Conservation (phyloP, 2,113 vertebrate genomes). For the Hyperoodon ampullatus region DNA sequence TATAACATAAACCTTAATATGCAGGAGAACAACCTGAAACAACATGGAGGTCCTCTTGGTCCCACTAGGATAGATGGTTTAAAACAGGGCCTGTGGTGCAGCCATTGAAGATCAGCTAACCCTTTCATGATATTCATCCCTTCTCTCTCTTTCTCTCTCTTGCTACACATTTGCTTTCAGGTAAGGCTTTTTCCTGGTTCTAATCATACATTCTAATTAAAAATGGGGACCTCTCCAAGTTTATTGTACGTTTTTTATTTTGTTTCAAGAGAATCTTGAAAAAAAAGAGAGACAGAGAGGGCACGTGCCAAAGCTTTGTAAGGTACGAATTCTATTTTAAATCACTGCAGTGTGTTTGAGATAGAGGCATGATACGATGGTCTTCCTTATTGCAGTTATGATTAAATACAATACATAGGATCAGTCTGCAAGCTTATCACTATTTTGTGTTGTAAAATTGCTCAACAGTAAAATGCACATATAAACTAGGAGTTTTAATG, state of each 20-base stretch:
- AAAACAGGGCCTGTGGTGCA: background rate
- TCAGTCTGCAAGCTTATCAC: constrained; percentile 81
- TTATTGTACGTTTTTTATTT: constrained; percentile 69
- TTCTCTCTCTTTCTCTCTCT: background rate
- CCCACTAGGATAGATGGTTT: background rate
- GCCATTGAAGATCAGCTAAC: background rate
- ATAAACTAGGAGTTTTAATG: constrained; percentile 82
- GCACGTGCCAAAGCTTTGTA: constrained; percentile 38
- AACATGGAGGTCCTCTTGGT: constrained; percentile 23
- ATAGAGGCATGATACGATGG: constrained; percentile 77
- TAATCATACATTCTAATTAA: constrained; percentile 72
- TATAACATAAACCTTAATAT: constrained; percentile 50
- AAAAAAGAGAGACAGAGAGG: constrained; percentile 20
- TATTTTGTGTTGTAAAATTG: constrained; percentile 81
- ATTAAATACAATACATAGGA: constrained; percentile 82
- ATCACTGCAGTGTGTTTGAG: constrained; percentile 68
- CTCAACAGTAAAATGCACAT: constrained; percentile 84
- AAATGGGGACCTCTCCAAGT: constrained; percentile 39
- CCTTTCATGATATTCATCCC: constrained; percentile 15
- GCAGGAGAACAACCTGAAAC: constrained; percentile 8
- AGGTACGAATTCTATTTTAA: constrained; percentile 69
- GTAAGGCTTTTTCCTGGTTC: constrained; percentile 60
- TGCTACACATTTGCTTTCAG: background rate
- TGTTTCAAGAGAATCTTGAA: constrained; percentile 54
- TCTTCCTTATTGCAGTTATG: constrained; percentile 79